phyloP scores from a whole-genome alignment of 1,140 invertebrate genomes.

The Lepidotrigona ventralis region DNA sequence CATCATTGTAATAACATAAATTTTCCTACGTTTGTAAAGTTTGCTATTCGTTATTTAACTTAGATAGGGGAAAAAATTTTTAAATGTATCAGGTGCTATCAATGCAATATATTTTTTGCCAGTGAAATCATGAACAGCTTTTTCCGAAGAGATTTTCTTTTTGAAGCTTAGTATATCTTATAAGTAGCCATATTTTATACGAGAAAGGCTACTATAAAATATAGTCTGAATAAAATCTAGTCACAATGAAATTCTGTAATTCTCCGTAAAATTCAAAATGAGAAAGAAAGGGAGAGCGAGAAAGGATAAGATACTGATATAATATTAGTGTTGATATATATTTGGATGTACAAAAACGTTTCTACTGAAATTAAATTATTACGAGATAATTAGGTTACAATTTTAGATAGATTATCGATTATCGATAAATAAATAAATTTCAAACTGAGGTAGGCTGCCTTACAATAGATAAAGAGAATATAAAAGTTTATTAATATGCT shows the following conservation, averaged over 20 bases:
- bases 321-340: constrained; percentile 47
- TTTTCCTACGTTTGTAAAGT: constrained; percentile 27
- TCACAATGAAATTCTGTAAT: constrained; percentile 24
- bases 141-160: constrained; percentile 16
- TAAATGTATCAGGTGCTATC: constrained; percentile 39
- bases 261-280: constrained; percentile 16
- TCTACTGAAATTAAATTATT: constrained; percentile 43
- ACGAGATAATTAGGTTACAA: constrained; percentile 36
- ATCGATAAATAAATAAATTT: constrained; percentile 32
- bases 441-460: constrained; percentile 55
- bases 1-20: constrained; percentile 7
- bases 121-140: constrained; percentile 24
- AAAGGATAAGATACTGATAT: not conserved
- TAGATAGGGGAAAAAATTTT: constrained; percentile 30
- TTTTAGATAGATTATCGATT: constrained; percentile 41
- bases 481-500: constrained; percentile 8
- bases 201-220: constrained; percentile 5
- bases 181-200: constrained; percentile 39
- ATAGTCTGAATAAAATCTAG: constrained; percentile 39
- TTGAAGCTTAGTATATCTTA: constrained; percentile 23
- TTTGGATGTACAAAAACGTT: constrained; percentile 46
- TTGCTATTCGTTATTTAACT: constrained; percentile 3
- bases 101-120: constrained; percentile 51
- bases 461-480: constrained; percentile 53
- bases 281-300: too few species aligned